phyloP scores from a whole-genome alignment of 2,888 invertebrate species.

The Cynaeus angustus region DNA sequence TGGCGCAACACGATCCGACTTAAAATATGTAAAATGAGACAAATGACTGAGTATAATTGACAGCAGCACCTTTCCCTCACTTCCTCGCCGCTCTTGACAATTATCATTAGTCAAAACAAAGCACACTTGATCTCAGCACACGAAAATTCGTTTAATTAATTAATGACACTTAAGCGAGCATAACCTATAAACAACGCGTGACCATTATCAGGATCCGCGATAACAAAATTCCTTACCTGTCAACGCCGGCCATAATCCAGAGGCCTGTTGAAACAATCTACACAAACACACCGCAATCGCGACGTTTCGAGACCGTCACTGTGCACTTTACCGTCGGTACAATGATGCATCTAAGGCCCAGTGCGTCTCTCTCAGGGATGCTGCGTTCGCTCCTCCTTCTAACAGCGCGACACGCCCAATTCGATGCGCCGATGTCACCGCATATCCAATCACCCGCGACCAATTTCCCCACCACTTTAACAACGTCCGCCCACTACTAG shows the following conservation, averaged over 20 bases:
- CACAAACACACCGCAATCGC: conserved; percentile 32
- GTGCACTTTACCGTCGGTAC: conserved; percentile 65
- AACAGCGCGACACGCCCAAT: conserved; percentile 59
- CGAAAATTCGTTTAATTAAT: neutral
- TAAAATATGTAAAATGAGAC: conserved; percentile 32
- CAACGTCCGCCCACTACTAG: conserved; percentile 21
- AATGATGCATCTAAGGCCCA: conserved; percentile 64
- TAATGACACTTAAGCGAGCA: too few species aligned
- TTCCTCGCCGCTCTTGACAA: neutral
- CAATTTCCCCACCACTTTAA: conserved; percentile 20
- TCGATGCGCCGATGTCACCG: conserved; percentile 50
- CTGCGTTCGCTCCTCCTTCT: conserved; percentile 65
- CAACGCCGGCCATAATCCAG: conserved; percentile 40
- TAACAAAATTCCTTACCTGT: conserved; percentile 22
- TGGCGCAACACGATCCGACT: too few species aligned
- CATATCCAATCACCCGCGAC: conserved; percentile 63
- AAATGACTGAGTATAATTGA: conserved; percentile 33
- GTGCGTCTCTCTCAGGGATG: conserved; percentile 67
- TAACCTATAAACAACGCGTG: too few species aligned
- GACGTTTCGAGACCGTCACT: conserved; percentile 35
- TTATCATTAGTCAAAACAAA: conserved; percentile 26
- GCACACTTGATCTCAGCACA: neutral
- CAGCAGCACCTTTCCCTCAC: conserved; percentile 25
- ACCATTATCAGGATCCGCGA: too few species aligned
- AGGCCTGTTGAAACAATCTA: conserved; percentile 9